These are phyloP conservation scores for Colostygia pectinataria DNA, from an alignment of 2,888 invertebrate species.

Conservation along the genomic window DNA sequence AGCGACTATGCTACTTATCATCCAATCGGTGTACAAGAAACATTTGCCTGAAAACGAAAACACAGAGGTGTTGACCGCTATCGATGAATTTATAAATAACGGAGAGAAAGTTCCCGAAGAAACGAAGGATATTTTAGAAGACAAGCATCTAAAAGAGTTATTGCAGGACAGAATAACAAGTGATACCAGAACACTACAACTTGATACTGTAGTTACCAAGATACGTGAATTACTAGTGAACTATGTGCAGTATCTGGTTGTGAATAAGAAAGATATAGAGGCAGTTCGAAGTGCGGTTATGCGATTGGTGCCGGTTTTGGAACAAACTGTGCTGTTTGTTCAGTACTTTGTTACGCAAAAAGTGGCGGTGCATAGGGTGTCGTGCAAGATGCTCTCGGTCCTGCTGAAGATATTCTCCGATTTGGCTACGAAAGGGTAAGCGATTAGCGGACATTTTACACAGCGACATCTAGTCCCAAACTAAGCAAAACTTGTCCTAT, in stretches of 20 bases:
- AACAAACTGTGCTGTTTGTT: constrained; percentile 88
- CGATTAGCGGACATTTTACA: no score
- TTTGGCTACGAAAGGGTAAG: constrained; percentile 87
- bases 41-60: constrained; percentile 60
- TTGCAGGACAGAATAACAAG: constrained; percentile 84
- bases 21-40: constrained; percentile 70
- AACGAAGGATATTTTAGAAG: constrained; percentile 79
- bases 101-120: constrained; percentile 59
- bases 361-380: constrained; percentile 89
- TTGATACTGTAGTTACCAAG: constrained; percentile 72
- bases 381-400: constrained; percentile 92
- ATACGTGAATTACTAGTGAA: constrained; percentile 62
- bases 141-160: constrained; percentile 86
- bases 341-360: constrained; percentile 92
- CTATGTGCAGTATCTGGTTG: constrained; percentile 68
- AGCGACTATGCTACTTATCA: constrained; percentile 59
- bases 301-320: constrained; percentile 86
- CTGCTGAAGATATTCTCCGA: constrained; percentile 93
- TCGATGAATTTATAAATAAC: constrained; percentile 63
- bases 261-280: constrained; percentile 40
- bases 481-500: no score
- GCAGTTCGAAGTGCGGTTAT: constrained; percentile 62
- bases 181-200: constrained; percentile 84
- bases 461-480: no score
- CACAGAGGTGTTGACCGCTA: constrained; percentile 60